Percentiles rank a stretch among this genome's conserved stretches.
Evolutionary conservation across 2,797 vertebrate genomes (phyloP).

Genomic region (Bufotes viridis): DNA sequence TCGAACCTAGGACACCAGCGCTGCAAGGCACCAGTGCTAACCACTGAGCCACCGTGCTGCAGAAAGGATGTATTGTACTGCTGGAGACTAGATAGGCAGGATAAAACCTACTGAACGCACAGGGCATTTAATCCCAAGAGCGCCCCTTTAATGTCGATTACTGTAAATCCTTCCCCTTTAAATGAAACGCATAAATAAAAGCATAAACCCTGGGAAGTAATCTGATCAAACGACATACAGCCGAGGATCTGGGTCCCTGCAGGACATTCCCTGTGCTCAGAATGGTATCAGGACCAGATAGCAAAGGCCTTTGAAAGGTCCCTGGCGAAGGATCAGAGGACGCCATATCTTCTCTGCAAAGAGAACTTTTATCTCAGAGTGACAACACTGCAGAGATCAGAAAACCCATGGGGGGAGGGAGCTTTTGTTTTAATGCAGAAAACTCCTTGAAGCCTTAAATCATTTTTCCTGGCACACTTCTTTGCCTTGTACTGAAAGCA

Average conservation of each 20-base stretch:
- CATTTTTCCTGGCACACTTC: background rate
- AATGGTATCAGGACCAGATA: background rate
- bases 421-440: background rate
- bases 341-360: background rate
- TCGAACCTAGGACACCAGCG: too few relatives aligned
- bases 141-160: background rate
- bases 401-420: background rate
- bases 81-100: too few relatives aligned
- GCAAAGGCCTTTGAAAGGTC: conserved; percentile 16
- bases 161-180: background rate
- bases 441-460: background rate
- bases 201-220: too few relatives aligned
- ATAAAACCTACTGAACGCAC: too few relatives aligned
- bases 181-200: too few relatives aligned
- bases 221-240: background rate
- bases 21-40: too few relatives aligned
- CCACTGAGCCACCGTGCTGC: too few relatives aligned
- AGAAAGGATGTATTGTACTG: too few relatives aligned
- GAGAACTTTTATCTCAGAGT: background rate
- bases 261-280: background rate
- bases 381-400: background rate
- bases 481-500: background rate
- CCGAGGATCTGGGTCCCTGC: background rate
- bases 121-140: background rate
- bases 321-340: background rate